Conservation (phyloP, 2,113 vertebrate genomes). For the Psammodynastes pulverulentus region DNA sequence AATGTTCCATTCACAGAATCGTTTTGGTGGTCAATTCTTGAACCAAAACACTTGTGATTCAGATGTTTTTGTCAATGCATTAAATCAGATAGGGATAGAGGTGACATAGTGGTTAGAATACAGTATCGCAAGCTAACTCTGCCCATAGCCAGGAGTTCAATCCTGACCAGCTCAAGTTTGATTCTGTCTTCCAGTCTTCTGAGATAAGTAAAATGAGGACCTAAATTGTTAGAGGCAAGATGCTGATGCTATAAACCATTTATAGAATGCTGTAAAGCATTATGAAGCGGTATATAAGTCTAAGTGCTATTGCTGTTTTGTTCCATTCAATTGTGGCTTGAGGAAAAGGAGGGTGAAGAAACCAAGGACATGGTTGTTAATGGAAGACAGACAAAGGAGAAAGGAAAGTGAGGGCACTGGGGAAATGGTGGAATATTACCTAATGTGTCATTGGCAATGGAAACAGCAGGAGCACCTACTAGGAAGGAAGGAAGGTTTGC, state of each 20-base stretch:
- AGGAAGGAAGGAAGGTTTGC: too few relatives aligned
- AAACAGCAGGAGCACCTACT: background rate
- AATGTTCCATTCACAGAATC: background rate
- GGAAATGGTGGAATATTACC: background rate
- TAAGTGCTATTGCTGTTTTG: background rate
- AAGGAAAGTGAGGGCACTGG: background rate
- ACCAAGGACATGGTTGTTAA: background rate
- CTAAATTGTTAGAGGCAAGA: background rate
- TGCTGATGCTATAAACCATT: background rate
- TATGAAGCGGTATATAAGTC: background rate
- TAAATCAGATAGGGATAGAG: background rate
- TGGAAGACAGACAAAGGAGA: background rate
- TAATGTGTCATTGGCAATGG: background rate
- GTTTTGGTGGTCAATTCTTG: background rate
- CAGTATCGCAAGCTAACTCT: background rate
- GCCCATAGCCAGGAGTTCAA: background rate
- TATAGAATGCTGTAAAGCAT: too few relatives aligned
- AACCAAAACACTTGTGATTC: background rate
- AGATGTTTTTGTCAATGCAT: background rate
- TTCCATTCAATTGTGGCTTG: background rate
- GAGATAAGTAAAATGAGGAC: background rate
- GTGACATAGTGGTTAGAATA: background rate
- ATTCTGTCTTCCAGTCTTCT: background rate
- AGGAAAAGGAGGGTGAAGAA: background rate
- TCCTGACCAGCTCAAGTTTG: background rate